Evolutionary conservation across 2,113 vertebrate species (phyloP), one percentile per base, ranked within the genome.

Genomic region (Perca schrenkii): DNA sequence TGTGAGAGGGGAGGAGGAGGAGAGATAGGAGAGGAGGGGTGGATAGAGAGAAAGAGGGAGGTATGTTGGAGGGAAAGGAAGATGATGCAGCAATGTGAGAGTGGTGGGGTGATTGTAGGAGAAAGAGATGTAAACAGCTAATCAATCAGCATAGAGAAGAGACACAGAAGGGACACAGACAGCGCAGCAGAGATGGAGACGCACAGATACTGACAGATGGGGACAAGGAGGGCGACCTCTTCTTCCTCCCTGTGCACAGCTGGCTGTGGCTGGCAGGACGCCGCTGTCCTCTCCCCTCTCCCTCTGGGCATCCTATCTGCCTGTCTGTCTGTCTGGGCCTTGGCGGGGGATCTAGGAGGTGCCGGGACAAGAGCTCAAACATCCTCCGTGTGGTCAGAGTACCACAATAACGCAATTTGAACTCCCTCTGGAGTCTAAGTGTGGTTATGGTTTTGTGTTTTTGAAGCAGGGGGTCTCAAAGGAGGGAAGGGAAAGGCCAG

Each of bases 201-300:
- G 7, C 68, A 31, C 12, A 74, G 40, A 40, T 22, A 22, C 58
- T 63, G 85, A 89, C 66, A 83, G 79, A 76, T 77, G 65, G 67
- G 77, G 73, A 77, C 19, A 14, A 58, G 15, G 68, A 58, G 63
- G 60, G 36, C 2, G 34, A 22, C 14, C 19, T 75, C 19, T 19
- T 74, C 66, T 34, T 64, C 79, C 74, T 66, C 64, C 21, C 58
- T 46, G 71, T 56, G 82, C 90, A 89, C 91, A 91, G 85, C 88
- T 92, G 90, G 77, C 72, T 71, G 66, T 21, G 46, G 76, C 82
- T 86, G 87, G 85, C 66, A 74, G 69, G 64, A 70, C 31, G 64
- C 77, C 57, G 0, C 71, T 81, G 80, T 56, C 66, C 77, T 72
- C 63, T 46, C 66, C 28, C 66, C 21, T 34, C 79, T 63, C 65